Base-by-base conservation (phyloP, 2,113 vertebrate genomes). In the Beaufortia kweichowensis region DNA sequence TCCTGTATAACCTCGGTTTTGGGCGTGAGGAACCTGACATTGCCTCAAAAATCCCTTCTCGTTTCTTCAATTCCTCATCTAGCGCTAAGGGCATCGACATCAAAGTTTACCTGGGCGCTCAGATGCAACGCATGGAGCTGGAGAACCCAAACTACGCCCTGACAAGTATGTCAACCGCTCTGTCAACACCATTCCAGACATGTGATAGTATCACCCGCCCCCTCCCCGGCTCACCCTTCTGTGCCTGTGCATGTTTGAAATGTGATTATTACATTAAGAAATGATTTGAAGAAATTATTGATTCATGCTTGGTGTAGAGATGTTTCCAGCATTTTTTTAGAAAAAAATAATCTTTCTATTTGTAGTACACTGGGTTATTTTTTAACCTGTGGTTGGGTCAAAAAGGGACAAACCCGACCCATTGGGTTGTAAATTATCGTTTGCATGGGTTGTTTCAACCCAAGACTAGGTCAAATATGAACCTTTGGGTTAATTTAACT, bases 111-210 rank as follows among this genome's bases (percentile, higher is more conserved):
- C 89, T 99, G 84, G 95, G 89, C 87, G 96, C 96, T 26, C 97
- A 99, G 81, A 89, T 98, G 88, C 96, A 98, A 82, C 95, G 97
- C 12, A 93, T 98, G 94, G 97, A 99, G 89, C 87, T 97, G 85
- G 97, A 99, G 89, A 98, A 97, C 85, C 96, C 97, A 76, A 98
- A 94, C 93, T 98, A 94, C 74, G 96, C 97, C 83, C 91, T 99
- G 83, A 99, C 97, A 78, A 99, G 97, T 98, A 94, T 81, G 96
- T 86, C 1, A 23, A 5, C 19, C n/a, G 2, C 15, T 14, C 41
- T 64, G 21, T 55, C 19, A 28, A 28, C 4, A 39, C 59, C 23
- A 26, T 70, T 26, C 7, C n/a, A n/a, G 8, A 2, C 15, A 15
- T 35, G 15, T 48, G 39, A 29, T 48, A 1, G 41, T 28, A 29